Evolutionary conservation across 2,888 invertebrate species (phyloP), one percentile per base, ranked within the genome.

Genomic region (Smittia sp.): DNA sequence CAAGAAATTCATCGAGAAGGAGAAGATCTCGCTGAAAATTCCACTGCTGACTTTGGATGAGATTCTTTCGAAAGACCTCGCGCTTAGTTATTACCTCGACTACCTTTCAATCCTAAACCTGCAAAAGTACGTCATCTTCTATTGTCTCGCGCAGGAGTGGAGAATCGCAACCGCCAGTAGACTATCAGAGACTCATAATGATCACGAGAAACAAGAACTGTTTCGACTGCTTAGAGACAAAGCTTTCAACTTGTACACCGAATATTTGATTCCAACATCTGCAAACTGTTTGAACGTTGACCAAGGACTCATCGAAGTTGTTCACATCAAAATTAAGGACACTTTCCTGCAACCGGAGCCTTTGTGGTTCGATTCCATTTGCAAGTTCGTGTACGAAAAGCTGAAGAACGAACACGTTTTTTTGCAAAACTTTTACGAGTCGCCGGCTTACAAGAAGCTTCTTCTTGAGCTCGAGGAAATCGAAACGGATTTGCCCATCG

Each of bases 71-170:
- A 77, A 77, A 69, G 77, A 77, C 72, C 66, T 77, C 27, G 77
- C 77, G 1, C 69, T 76, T 38, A 76, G 76, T 11, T 77, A 77
- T 63, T 77, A 77, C 75, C 74, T 77, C 63, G 77, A 77, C 73
- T 77, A 77, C 70, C 75, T 77, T 62, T 76, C 76, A 74, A 75
- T 75, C 46, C 66, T 76, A 39, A 77, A 77, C 75, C 74, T 76
- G 63, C 77, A 77, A 74, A 76, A 76, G 74, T 77, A 77, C 75
- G 76, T 77, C 69, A 76, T 77, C 72, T 77, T 77, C 74, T 77
- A 77, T 75, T 75, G 76, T 38, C 76, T 75, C 11, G 77, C 76
- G 22, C 75, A 76, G 74, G 77, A 77, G 66, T 77, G 77, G 77
- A 76, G 76, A 62, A 65, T 74, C 66, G 73, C 76, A 18, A 75